Evolutionary conservation across 2,888 invertebrate species (phyloP).

Genomic region (Iphiclides podalirius): DNA sequence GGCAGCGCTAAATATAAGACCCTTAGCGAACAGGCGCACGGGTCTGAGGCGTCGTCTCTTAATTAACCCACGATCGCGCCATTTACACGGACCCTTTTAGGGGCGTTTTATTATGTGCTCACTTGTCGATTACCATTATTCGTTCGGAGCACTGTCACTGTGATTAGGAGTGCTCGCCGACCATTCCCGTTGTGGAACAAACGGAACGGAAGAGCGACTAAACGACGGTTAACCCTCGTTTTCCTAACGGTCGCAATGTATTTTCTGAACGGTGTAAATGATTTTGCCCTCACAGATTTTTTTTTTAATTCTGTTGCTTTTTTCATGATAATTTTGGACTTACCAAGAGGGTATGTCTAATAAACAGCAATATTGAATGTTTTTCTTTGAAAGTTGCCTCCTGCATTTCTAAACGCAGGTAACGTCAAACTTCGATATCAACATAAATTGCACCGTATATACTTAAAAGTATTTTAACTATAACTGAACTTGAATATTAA

Average conservation of each 20-base stretch:
- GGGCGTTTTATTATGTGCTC: conserved; percentile 19
- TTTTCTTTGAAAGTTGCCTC: no score
- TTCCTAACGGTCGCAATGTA: background rate
- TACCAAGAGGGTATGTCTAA: no score
- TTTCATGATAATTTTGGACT: no score
- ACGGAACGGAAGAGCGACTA: background rate
- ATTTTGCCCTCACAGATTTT: no score
- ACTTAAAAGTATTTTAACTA: no score
- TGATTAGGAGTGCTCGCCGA: conserved; percentile 23
- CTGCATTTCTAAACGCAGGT: no score
- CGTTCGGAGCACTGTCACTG: conserved; percentile 14
- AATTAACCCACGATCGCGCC: conserved; percentile 18
- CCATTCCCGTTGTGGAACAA: background rate
- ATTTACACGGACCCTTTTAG: conserved; percentile 35
- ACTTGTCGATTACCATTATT: conserved; percentile 22
- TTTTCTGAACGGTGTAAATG: no score
- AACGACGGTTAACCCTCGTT: conserved; percentile 3
- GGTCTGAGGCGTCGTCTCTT: conserved; percentile 27
- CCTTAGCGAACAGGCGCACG: conserved; percentile 35
- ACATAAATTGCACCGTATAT: no score
- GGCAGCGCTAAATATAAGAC: conserved; percentile 8
- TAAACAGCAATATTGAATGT: no score
- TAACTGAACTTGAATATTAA: no score
- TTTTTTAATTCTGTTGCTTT: no score
- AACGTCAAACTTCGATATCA: no score